A percentile compares a stretch with the other conserved stretches of the same genome.
These are phyloP conservation scores for Barnardius zonarius DNA, from an alignment of 2,113 vertebrate genomes.

Conservation along the genomic window DNA sequence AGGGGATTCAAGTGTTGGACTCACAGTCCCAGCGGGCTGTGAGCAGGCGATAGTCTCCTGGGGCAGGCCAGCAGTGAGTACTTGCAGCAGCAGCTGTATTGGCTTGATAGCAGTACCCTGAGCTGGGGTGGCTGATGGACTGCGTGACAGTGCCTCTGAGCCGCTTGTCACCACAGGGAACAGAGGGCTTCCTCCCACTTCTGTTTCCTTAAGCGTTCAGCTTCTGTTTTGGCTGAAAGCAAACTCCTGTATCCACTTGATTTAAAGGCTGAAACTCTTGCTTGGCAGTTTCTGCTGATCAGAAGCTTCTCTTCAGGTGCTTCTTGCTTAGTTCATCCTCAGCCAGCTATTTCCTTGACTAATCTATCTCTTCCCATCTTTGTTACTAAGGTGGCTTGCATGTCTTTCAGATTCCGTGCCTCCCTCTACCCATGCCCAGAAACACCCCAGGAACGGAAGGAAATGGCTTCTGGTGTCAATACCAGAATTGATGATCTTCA, in stretches of 20 bases:
- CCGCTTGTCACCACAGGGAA: neutral
- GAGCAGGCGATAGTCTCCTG: neutral
- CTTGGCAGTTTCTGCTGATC: neutral
- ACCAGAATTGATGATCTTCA: conserved; percentile 98
- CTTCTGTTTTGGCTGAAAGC: neutral
- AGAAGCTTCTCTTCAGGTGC: neutral
- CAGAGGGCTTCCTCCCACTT: neutral
- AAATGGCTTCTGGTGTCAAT: conserved; percentile 96
- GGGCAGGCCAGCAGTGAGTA: neutral
- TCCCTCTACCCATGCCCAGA: conserved; percentile 97
- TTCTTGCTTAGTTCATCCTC: neutral
- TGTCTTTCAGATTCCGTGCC: conserved; percentile 88
- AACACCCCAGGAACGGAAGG: conserved; percentile 93
- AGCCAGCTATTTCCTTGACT: neutral
- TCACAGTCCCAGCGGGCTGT: neutral
- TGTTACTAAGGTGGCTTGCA: conserved; percentile 5
- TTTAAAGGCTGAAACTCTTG: neutral
- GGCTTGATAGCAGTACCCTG: neutral
- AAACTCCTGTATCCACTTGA: neutral
- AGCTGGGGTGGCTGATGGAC: neutral
- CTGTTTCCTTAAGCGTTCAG: neutral
- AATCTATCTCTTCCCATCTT: neutral
- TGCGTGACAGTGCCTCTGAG: neutral
- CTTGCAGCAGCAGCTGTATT: neutral
- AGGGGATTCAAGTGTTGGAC: neutral